These are phyloP conservation scores for Macropus fuliginosus DNA, from an alignment of 2,797 vertebrate genomes.

Conservation along the genomic window DNA sequence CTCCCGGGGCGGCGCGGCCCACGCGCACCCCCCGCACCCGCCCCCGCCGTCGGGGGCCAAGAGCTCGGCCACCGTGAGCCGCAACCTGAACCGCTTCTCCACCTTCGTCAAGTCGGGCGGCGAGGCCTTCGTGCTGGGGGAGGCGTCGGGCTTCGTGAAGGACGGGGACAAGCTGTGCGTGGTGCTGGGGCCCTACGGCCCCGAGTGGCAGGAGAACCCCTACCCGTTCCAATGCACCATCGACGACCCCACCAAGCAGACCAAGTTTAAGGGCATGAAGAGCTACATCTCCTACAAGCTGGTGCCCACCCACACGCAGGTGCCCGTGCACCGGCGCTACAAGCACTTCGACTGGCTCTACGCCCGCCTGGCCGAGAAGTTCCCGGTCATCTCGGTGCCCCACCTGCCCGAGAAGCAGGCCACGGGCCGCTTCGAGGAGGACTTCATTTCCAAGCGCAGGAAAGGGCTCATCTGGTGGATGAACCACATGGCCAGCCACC, in stretches of 20 bases:
- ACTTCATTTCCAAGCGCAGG: conserved; percentile 98
- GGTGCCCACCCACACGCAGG: conserved; percentile 94
- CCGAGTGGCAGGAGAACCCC: conserved; percentile 98
- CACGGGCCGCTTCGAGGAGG: conserved; percentile 97
- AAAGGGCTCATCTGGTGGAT: conserved; percentile 98
- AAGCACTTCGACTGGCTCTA: conserved; percentile 99
- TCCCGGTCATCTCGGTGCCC: conserved; percentile 97
- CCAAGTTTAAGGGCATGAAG: conserved; percentile 99
- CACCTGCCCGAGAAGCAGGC: conserved; percentile 99
- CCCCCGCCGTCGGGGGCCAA: conserved; percentile 86
- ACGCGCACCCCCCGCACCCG: conserved; percentile 74
- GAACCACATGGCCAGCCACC: conserved; percentile 99
- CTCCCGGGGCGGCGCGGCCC: conserved; percentile 79
- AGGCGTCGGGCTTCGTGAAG: conserved; percentile 94
- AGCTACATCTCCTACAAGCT: conserved; percentile 98
- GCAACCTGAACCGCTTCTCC: conserved; percentile 97
- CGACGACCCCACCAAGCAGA: conserved; percentile 98
- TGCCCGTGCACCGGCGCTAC: conserved; percentile 94
- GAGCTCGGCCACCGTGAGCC: conserved; percentile 94
- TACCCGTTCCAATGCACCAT: conserved; percentile 95
- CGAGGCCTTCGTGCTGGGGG: conserved; percentile 96
- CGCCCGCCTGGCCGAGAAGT: conserved; percentile 94
- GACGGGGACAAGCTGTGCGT: conserved; percentile 97
- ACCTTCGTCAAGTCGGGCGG: conserved; percentile 97
- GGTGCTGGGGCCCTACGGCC: conserved; percentile 92